Conservation (phyloP, 2,888 invertebrate species). For the Gryllus longicercus region DNA sequence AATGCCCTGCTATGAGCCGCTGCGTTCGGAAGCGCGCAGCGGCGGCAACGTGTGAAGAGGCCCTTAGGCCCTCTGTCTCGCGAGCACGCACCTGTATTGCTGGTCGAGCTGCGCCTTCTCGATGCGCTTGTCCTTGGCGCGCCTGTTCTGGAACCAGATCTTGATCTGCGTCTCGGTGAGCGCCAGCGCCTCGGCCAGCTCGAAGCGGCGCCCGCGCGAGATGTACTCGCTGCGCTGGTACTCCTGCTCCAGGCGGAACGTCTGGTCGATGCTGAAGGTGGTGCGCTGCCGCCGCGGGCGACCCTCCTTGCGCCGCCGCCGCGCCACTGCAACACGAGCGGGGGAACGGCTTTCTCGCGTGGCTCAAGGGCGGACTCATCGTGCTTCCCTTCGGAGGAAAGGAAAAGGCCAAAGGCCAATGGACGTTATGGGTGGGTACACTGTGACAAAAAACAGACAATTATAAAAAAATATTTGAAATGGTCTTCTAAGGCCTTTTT, state of each 20-base stretch:
- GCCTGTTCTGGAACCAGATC: conserved; percentile 91
- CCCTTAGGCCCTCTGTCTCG: neutral
- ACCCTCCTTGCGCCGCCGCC: conserved; percentile 80
- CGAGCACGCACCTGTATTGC: conserved; percentile 70
- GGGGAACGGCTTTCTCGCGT: too few relatives aligned
- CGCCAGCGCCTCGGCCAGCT: conserved; percentile 66
- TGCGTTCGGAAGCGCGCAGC: too few relatives aligned
- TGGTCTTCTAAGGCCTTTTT: too few relatives aligned
- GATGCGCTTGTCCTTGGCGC: conserved; percentile 93
- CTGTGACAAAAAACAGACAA: too few relatives aligned
- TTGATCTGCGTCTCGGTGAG: conserved; percentile 78
- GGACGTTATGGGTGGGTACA: too few relatives aligned
- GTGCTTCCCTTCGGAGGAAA: too few relatives aligned
- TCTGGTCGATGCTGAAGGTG: conserved; percentile 92
- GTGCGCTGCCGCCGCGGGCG: conserved; percentile 86
- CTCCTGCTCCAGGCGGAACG: conserved; percentile 82
- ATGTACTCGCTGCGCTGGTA: conserved; percentile 92
- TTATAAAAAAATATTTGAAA: too few relatives aligned
- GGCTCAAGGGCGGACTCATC: too few relatives aligned
- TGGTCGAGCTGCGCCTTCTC: conserved; percentile 95
- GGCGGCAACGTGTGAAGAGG: neutral
- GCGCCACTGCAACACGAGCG: conserved; percentile 61
- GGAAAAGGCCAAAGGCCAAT: too few relatives aligned
- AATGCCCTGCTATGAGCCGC: too few relatives aligned
- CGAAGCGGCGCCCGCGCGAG: conserved; percentile 76